Evolutionary conservation across 2,888 invertebrate species (phyloP).

Genomic region (Volucella inanis): DNA sequence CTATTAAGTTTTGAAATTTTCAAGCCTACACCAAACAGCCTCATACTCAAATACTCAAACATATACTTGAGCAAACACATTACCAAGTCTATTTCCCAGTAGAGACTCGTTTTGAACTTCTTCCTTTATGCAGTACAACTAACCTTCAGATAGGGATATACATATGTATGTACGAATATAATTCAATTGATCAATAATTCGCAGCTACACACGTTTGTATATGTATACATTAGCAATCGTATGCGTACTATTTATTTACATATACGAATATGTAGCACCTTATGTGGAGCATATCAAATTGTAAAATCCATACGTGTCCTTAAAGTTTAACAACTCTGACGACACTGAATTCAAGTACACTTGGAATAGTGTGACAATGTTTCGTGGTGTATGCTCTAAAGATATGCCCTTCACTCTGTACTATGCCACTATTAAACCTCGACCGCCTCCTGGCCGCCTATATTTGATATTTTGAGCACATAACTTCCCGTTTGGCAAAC

Average conservation of each 20-base stretch:
- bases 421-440: neutral
- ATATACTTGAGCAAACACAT: neutral
- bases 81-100: constrained; percentile 16
- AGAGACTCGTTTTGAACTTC: constrained; percentile 40
- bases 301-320: constrained; percentile 56
- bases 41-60: neutral
- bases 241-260: too few species aligned
- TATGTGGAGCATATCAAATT: constrained; percentile 49
- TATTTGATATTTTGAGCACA: constrained; percentile 48
- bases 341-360: constrained; percentile 29
- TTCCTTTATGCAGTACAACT: neutral
- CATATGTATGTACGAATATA: constrained; percentile 12
- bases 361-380: constrained; percentile 35
- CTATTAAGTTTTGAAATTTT: constrained; percentile 19
- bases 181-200: constrained; percentile 66
- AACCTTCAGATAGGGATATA: neutral
- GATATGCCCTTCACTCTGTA: neutral
- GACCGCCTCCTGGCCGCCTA: constrained; percentile 15
- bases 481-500: constrained; percentile 44
- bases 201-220: constrained; percentile 11
- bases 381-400: constrained; percentile 13
- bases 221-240: too few species aligned
- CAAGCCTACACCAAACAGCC: neutral
- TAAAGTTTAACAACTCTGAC: constrained; percentile 19
- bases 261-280: constrained; percentile 31